Percentiles rank a stretch among this genome's conserved stretches.
Evolutionary conservation across 2,888 invertebrate species (phyloP).

Genomic region (Urechis unicinctus): DNA sequence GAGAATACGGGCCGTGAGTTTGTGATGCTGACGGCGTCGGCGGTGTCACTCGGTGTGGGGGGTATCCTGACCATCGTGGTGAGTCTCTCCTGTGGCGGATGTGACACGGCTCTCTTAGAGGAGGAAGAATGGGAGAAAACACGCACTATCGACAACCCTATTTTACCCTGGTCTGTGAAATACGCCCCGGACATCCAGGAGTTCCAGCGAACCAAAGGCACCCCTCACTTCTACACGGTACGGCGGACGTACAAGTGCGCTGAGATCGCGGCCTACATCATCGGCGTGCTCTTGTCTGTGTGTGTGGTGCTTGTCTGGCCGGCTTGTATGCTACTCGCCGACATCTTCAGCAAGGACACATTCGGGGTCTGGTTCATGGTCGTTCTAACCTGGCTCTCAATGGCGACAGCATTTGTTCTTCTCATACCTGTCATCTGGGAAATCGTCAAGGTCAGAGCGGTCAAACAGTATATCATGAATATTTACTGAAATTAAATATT

Average conservation of each 20-base stretch:
- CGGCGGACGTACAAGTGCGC: conserved; percentile 16
- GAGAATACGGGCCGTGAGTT: conserved; percentile 13
- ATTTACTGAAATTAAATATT: too few species aligned
- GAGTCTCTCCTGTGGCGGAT: conserved; percentile 20
- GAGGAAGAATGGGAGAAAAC: conserved; percentile 23
- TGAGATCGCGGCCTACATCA: conserved; percentile 20
- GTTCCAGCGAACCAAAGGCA: conserved; percentile 10
- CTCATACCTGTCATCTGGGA: conserved; percentile 17
- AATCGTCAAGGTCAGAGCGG: conserved; percentile 8
- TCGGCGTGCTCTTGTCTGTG: conserved; percentile 21
- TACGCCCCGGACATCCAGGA: conserved; percentile 18
- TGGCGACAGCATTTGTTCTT: conserved; percentile 14
- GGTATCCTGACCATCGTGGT: conserved; percentile 17
- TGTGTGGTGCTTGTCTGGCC: conserved; percentile 19
- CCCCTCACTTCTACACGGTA: conserved; percentile 21
- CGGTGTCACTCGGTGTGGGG: conserved; percentile 16
- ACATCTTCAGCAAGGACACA: neutral
- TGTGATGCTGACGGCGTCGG: conserved; percentile 13
- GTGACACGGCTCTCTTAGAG: conserved; percentile 15
- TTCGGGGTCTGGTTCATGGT: conserved; percentile 13
- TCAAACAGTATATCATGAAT: neutral
- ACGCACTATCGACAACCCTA: conserved; percentile 19
- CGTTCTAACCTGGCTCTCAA: conserved; percentile 11
- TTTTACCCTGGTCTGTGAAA: conserved; percentile 21
- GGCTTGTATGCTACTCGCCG: conserved; percentile 18